phyloP scores from a whole-genome alignment of 1,140 invertebrate genomes.

The Pemphigus obesinymphae region DNA sequence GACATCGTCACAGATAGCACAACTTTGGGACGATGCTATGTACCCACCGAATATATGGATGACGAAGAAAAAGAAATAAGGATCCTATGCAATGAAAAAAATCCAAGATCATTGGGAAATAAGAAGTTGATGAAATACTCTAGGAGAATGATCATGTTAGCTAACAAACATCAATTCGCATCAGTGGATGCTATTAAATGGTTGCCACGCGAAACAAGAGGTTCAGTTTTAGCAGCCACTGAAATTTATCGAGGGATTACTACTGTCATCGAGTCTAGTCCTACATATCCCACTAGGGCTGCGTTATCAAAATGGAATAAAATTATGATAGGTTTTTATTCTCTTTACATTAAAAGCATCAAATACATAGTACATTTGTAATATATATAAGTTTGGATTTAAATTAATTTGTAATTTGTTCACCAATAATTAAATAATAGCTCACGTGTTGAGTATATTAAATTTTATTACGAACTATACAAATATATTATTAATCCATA shows the following conservation, averaged over 20 bases:
- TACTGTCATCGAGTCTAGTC: not conserved
- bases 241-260: not conserved
- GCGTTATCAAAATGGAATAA: not conserved
- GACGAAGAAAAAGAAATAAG: constrained; percentile 20
- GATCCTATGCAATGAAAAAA: not conserved
- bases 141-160: not conserved
- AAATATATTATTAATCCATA: too few relatives aligned
- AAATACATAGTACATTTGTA: not conserved
- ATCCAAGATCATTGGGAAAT: constrained; percentile 14
- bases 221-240: not conserved
- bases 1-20: not conserved
- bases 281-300: not conserved
- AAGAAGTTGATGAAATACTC: constrained; percentile 22
- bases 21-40: constrained; percentile 14
- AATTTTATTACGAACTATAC: too few relatives aligned
- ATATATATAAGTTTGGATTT: constrained; percentile 4
- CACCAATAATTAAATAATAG: too few relatives aligned
- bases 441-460: not conserved
- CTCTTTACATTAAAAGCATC: constrained; percentile 11
- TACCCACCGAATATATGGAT: constrained; percentile 20
- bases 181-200: not conserved
- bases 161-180: not conserved
- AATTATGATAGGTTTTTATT: not conserved
- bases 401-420: not conserved
- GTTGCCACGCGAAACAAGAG: not conserved